phyloP scores from a whole-genome alignment of 2,113 vertebrate genomes.

The Chroicocephalus ridibundus region DNA sequence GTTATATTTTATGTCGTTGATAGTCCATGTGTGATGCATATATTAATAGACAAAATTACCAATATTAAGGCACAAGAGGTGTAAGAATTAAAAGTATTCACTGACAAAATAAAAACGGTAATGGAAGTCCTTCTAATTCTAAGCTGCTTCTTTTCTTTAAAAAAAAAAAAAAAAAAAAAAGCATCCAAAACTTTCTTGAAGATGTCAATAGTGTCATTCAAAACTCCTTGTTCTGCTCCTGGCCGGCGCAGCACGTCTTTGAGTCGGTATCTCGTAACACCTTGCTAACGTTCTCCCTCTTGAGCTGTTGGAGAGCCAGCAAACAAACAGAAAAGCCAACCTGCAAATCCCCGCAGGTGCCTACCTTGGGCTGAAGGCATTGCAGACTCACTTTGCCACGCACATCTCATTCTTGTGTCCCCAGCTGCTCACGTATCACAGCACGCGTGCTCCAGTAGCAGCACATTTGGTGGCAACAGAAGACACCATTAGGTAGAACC shows the following conservation, averaged over 20 bases:
- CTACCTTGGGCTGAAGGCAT: not conserved
- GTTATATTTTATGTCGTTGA: not conserved
- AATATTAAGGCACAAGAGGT: constrained; percentile 41
- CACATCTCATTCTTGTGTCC: not conserved
- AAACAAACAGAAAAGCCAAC: not conserved
- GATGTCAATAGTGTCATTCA: not conserved
- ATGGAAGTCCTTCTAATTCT: not conserved
- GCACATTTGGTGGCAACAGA: not conserved
- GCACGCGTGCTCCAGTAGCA: not conserved
- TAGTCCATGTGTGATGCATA: not conserved
- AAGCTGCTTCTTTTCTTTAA: not conserved
- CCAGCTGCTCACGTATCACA: fast-evolving
- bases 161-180: not conserved
- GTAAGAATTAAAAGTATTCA: constrained; percentile 28
- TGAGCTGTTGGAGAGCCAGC: not conserved
- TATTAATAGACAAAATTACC: not conserved
- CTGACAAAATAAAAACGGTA: not conserved
- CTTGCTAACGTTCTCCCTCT: not conserved
- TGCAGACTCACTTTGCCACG: fast-evolving
- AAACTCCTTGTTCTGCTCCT: not conserved
- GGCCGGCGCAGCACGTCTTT: not conserved
- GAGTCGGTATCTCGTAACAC: not conserved
- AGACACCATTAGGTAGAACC: not conserved
- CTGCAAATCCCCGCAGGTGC: not conserved
- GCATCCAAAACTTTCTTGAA: not conserved